Percentiles rank a stretch among this genome's conserved stretches.
Conservation (phyloP, 2,888 invertebrate species). For the Eretmocerus hayati region DNA sequence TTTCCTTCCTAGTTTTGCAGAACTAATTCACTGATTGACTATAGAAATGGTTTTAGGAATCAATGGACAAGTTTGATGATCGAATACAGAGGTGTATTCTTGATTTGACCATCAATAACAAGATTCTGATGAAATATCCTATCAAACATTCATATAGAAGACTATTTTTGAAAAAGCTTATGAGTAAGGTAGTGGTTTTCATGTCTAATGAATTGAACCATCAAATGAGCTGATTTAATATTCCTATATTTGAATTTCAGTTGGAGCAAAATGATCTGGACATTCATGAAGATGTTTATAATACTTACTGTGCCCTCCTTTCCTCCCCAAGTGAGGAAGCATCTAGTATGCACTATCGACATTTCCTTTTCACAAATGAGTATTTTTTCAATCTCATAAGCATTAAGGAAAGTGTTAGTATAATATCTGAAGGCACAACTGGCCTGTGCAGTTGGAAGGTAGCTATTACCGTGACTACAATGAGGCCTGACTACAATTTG, state of each 20-base stretch:
- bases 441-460: slow-evolving; percentile 76
- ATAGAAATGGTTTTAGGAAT: slow-evolving; percentile 11
- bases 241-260: no score
- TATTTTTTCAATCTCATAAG: slow-evolving; percentile 48
- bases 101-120: slow-evolving; percentile 53
- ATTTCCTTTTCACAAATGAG: slow-evolving; percentile 52
- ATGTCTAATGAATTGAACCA: no score
- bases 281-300: slow-evolving; percentile 61
- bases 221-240: no score
- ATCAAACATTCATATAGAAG: slow-evolving; percentile 57
- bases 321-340: slow-evolving; percentile 37
- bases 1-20: no score
- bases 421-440: slow-evolving; percentile 72
- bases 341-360: slow-evolving; percentile 55
- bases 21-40: no score
- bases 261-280: slow-evolving; percentile 53
- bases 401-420: slow-evolving; percentile 62
- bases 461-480: slow-evolving; percentile 1
- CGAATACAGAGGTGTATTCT: slow-evolving; percentile 53
- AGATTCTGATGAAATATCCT: slow-evolving; percentile 55
- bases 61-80: slow-evolving; percentile 7
- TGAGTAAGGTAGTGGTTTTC: slow-evolving; percentile 42
- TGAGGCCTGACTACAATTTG: no score
- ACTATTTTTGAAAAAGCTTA: slow-evolving; percentile 60
- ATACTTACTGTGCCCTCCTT: slow-evolving; percentile 53